Percentiles rank a stretch among this genome's conserved stretches.
phyloP scores from a whole-genome alignment of 2,888 invertebrate genomes.

The Pseudoips prasinana region DNA sequence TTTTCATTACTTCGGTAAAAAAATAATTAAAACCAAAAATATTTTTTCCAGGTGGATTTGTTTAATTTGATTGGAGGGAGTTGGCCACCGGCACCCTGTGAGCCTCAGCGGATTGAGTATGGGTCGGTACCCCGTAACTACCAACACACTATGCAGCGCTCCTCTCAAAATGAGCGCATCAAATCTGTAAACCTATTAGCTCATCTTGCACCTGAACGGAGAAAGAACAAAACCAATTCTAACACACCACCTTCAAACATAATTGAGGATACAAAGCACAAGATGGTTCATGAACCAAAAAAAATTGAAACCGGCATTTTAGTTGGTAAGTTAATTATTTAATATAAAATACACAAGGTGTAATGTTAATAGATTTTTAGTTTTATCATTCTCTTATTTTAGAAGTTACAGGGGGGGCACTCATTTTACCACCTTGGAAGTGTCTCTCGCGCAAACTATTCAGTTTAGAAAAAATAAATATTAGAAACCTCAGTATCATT shows the following conservation, averaged over 20 bases:
- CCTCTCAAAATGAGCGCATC: slow-evolving; percentile 68
- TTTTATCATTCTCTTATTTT: too few relatives aligned
- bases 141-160: slow-evolving; percentile 64
- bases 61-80: slow-evolving; percentile 73
- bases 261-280: slow-evolving; percentile 40
- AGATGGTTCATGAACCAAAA: slow-evolving; percentile 74
- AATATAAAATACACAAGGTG: too few relatives aligned
- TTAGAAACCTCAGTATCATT: too few relatives aligned
- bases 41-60: slow-evolving; percentile 59
- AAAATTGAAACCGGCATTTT: slow-evolving; percentile 73
- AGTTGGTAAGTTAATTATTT: slow-evolving; percentile 59
- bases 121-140: slow-evolving; percentile 51
- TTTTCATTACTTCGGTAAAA: too few relatives aligned
- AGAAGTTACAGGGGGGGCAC: too few relatives aligned
- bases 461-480: too few relatives aligned
- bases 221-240: slow-evolving; percentile 50
- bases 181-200: slow-evolving; percentile 83
- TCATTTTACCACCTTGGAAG: too few relatives aligned
- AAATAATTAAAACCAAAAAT: too few relatives aligned
- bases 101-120: slow-evolving; percentile 58
- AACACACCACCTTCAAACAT: slow-evolving; percentile 25
- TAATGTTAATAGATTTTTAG: too few relatives aligned
- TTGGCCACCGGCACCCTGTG: slow-evolving; percentile 73
- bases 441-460: too few relatives aligned
- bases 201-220: slow-evolving; percentile 74